A percentile compares a stretch with the other conserved stretches of the same genome.
phyloP scores from a whole-genome alignment of 2,113 vertebrate genomes.

The Tylochromis polylepis region DNA sequence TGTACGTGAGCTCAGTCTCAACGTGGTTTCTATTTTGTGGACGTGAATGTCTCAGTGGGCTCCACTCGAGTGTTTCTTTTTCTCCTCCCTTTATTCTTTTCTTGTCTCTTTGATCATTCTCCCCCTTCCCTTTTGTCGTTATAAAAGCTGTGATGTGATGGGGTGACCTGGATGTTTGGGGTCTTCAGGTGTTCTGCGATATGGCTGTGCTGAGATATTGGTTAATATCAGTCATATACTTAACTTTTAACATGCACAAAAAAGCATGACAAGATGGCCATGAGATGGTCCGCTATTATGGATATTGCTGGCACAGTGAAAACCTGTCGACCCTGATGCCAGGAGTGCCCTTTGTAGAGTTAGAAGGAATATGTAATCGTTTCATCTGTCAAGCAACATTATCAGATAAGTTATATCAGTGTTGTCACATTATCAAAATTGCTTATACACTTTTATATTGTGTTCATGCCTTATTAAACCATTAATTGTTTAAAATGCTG shows the following conservation, averaged over 20 bases:
- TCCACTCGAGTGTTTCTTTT: constrained; percentile 43
- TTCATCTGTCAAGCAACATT: constrained; percentile 23
- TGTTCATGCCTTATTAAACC: background rate
- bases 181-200: constrained; percentile 49
- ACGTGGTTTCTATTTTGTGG: constrained; percentile 51
- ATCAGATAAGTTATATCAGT: constrained; percentile 10
- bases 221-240: background rate
- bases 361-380: constrained; percentile 43
- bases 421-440: constrained; percentile 16
- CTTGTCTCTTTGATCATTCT: constrained; percentile 26
- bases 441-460: background rate
- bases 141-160: constrained; percentile 44
- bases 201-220: background rate
- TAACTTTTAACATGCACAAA: background rate
- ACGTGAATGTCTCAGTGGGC: constrained; percentile 64
- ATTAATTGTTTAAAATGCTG: background rate
- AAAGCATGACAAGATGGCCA: background rate
- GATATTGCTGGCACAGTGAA: constrained; percentile 20
- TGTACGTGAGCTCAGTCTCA: constrained; percentile 57
- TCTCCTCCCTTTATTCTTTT: background rate
- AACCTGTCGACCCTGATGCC: constrained; percentile 64
- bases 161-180: constrained; percentile 40
- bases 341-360: constrained; percentile 36
- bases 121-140: constrained; percentile 21
- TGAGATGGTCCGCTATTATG: background rate